Base-by-base conservation (phyloP, 2,888 invertebrate species). In the Lithophane semibrunnea region DNA sequence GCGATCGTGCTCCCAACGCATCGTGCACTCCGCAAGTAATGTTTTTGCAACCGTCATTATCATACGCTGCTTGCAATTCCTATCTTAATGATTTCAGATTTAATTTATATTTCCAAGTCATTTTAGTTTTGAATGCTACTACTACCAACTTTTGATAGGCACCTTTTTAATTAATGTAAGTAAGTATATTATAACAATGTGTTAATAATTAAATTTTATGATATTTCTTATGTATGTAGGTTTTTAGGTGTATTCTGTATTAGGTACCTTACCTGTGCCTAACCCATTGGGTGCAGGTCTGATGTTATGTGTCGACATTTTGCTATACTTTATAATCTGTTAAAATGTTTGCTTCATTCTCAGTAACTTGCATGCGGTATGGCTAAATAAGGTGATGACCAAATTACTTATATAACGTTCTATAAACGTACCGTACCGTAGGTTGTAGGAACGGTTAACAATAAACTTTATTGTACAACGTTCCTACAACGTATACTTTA, bases 21-120 rank as follows among this genome's bases (percentile, higher is more conserved):
- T 21, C 16, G 24, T 16, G 37, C 21, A 42, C 16, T 65, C 3
- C 8, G 13, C 49, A 42, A 58, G 24, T 74, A 8, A 21, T 42
- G 58, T 65, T 75, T 65, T 52, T 75, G 60, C 65, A 54, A 54
- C 21, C 3, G 37, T 58, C 24, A 56, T 66, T 52, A 75, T 52
- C 29, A 24, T 8, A 10, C 3, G 52, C n/a, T 66, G 24, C 61
- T 66, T 44, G 29, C 18, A 52, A 52, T 66, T 49, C 21, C 12
- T 44, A 63, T 73, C 63, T 49, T 75, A 29, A 73, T 66, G 49
- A 18, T 8, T 52, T 9, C 37, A 10, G 37, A 18, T n/a, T 52
- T 29, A 67, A 56, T 56, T 52, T n/a, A 18, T 13, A 47, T 4
- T 4, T 5, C 21, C 42, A 7, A 24, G 12, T 29, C 12, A 18